Evolutionary conservation across 2,888 invertebrate genomes (phyloP).

Genomic region (Thelaira solivaga): DNA sequence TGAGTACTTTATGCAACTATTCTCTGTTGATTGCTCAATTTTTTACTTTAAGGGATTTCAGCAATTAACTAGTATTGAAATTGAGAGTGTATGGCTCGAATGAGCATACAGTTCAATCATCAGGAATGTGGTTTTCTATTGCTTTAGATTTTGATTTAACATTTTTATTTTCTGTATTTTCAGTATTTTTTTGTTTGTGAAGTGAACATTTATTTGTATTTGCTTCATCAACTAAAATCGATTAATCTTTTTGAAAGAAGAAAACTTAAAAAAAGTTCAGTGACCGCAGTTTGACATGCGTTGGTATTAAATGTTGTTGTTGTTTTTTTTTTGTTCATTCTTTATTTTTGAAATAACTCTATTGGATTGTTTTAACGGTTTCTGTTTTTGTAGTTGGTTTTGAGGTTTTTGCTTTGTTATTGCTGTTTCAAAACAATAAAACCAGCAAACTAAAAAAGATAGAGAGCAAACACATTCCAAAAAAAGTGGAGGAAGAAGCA

Average conservation of each 20-base stretch:
- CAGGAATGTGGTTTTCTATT: conserved; percentile 11
- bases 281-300: conserved; percentile 61
- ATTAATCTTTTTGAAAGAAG: conserved; percentile 44
- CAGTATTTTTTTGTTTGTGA: no score
- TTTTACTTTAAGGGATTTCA: no score
- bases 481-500: not conserved
- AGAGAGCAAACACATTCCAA: not conserved
- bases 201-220: conserved; percentile 4
- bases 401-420: conserved; percentile 4
- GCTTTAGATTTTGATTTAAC: conserved; percentile 3
- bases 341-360: conserved; percentile 44
- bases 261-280: conserved; percentile 45
- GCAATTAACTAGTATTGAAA: no score
- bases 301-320: conserved; percentile 47
- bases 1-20: no score
- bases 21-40: no score
- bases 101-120: not conserved
- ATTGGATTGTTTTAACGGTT: conserved; percentile 54
- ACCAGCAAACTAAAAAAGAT: conserved; percentile 13
- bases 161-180: conserved; percentile 1
- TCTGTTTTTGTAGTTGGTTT: conserved; percentile 35
- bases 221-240: conserved; percentile 39
- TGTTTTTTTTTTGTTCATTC: conserved; percentile 6
- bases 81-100: no score
- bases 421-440: conserved; percentile 49